These are phyloP conservation scores for Heptranchias perlo DNA, from an alignment of 2,113 vertebrate genomes.

Conservation along the genomic window DNA sequence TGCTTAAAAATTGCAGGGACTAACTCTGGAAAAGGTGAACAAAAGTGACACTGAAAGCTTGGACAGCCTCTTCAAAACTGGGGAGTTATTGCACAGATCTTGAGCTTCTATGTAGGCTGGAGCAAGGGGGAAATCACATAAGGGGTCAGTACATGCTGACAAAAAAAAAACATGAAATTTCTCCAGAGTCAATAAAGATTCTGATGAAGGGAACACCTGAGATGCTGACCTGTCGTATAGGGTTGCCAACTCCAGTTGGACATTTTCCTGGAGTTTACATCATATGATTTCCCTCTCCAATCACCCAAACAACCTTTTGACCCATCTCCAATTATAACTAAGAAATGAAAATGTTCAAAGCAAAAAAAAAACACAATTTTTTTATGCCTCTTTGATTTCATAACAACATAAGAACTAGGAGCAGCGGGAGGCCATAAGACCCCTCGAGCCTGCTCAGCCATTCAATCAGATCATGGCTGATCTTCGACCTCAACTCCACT, in stretches of 20 bases:
- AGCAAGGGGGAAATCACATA: background rate
- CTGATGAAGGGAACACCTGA: background rate
- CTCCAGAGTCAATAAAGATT: background rate
- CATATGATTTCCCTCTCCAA: background rate
- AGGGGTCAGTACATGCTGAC: background rate
- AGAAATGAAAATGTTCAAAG: background rate
- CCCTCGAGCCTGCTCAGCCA: too few relatives aligned
- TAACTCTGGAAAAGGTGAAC: background rate
- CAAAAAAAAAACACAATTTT: background rate
- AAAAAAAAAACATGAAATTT: background rate
- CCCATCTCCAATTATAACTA: background rate
- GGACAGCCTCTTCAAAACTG: background rate
- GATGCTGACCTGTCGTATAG: background rate
- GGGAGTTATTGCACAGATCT: background rate
- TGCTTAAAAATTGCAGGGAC: background rate
- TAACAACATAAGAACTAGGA: too few relatives aligned
- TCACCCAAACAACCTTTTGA: background rate
- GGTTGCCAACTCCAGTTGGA: background rate
- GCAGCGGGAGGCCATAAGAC: too few relatives aligned
- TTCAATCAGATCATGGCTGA: too few relatives aligned
- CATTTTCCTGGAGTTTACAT: background rate
- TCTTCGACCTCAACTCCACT: too few relatives aligned
- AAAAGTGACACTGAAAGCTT: background rate
- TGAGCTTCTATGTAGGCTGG: background rate
- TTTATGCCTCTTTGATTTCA: background rate